A percentile compares a stretch with the other conserved stretches of the same genome.
Evolutionary conservation across 2,797 vertebrate species (phyloP).

Genomic region (Neopelma chrysocephalum): DNA sequence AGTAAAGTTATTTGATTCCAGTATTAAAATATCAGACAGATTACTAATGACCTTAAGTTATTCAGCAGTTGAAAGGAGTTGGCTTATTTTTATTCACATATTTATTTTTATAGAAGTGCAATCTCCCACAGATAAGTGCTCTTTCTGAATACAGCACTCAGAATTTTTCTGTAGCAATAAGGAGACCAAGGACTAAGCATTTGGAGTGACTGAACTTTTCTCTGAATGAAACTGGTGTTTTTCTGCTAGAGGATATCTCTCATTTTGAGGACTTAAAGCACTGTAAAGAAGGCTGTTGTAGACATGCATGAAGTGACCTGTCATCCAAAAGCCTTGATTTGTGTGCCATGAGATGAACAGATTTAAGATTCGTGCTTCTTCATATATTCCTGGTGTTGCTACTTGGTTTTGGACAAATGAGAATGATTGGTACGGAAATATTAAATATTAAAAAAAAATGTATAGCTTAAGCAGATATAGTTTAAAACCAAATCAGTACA

Average conservation of each 20-base stretch:
- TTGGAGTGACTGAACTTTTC: neutral
- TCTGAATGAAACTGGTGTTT: neutral
- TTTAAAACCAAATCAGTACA: neutral
- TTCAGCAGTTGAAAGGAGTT: slow-evolving; percentile 1
- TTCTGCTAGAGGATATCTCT: neutral
- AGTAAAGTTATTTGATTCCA: slow-evolving; percentile 7
- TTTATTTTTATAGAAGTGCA: slow-evolving; percentile 19
- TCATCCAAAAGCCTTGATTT: neutral
- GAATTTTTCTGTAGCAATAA: neutral
- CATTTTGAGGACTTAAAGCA: neutral
- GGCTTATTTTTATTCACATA: slow-evolving; percentile 1
- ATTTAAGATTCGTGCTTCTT: neutral
- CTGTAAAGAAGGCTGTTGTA: neutral
- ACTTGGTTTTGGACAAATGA: too few species aligned
- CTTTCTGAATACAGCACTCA: neutral
- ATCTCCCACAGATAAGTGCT: neutral
- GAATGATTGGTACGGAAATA: neutral
- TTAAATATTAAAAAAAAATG: neutral
- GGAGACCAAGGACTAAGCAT: neutral
- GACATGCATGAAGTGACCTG: neutral
- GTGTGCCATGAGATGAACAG: neutral
- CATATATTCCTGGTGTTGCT: neutral
- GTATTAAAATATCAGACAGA: neutral
- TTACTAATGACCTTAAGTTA: slow-evolving; percentile 3
- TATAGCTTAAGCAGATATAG: neutral